Evolutionary conservation across 2,888 invertebrate species (phyloP), one percentile per base, ranked within the genome.

Genomic region (Drosophila helvetica): DNA sequence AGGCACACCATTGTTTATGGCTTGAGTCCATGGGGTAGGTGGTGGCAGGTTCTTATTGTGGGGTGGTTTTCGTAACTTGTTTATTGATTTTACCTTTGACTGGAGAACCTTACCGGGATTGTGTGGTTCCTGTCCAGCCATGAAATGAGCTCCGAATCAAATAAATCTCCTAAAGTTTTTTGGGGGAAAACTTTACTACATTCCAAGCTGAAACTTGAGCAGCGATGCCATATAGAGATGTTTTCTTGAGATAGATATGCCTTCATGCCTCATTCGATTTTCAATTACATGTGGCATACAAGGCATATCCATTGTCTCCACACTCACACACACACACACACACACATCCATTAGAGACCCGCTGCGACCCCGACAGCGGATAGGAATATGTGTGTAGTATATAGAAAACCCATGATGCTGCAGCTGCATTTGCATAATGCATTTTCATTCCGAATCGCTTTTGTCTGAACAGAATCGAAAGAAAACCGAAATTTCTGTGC

Each of bases 361-460:
- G 33, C 30, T 3, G 3, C 30, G 30, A 33, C 33, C 17, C 18
- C 27, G 18, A 33, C 19, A 38, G 19, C n/a, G 3, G 2, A 51
- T 15, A 47, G 18, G 30, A 27, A 22, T 3, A 15, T n/a, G 19
- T 42, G 12, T 25, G 33, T 17, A 33, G 33, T 18, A 17, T 25
- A 47, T 15, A 19, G 25, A n/a, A 12, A 33, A 12, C 2, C 12
- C 51, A 17, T 58, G 78, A 47, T 58, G 66, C 42, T 59, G 77
- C 72, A 75, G 84, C 78, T 80, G 69, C 82, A 82, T 83, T 87
- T 87, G 74, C 80, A 83, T 86, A 85, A 82, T 82, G 71, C 68
- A 63, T 72, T 69, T 69, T 54, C 69, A 18, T 55, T 72, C 54
- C 69, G 65, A 42, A 10, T 43, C 57, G 64, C 63, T 72, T 69